A percentile compares a stretch with the other conserved stretches of the same genome.
phyloP scores from a whole-genome alignment of 2,797 vertebrate genomes.

The Delichon dasypus region DNA sequence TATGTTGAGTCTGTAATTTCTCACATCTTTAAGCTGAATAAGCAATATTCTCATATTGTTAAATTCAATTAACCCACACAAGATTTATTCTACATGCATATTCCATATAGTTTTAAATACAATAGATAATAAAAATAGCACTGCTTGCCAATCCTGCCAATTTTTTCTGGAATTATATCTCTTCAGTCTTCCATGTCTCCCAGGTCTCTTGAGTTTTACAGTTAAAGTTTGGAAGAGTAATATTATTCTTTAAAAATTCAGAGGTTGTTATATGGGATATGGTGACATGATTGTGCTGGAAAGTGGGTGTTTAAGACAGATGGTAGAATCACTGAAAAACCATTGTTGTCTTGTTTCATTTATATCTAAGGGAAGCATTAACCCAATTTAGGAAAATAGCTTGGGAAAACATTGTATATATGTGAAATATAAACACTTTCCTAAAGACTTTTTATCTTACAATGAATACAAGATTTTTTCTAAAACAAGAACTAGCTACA shows the following conservation, averaged over 20 bases:
- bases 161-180: neutral
- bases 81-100: neutral
- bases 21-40: neutral
- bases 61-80: neutral
- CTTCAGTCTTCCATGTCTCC: neutral
- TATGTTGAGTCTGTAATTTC: neutral
- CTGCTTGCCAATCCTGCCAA: neutral
- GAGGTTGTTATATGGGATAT: neutral
- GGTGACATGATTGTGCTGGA: neutral
- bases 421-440: neutral
- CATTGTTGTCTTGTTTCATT: neutral
- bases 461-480: neutral
- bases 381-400: neutral
- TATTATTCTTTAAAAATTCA: neutral
- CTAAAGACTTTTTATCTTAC: neutral
- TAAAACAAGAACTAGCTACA: neutral
- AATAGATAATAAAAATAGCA: neutral
- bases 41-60: neutral
- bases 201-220: neutral
- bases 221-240: neutral
- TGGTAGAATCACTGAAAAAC: neutral
- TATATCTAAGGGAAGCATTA: neutral
- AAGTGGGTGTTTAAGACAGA: neutral
- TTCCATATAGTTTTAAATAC: neutral
- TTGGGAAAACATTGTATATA: neutral